These are phyloP conservation scores for Drosophila kohkoa DNA, from an alignment of 1,140 invertebrate species.

Conservation along the genomic window DNA sequence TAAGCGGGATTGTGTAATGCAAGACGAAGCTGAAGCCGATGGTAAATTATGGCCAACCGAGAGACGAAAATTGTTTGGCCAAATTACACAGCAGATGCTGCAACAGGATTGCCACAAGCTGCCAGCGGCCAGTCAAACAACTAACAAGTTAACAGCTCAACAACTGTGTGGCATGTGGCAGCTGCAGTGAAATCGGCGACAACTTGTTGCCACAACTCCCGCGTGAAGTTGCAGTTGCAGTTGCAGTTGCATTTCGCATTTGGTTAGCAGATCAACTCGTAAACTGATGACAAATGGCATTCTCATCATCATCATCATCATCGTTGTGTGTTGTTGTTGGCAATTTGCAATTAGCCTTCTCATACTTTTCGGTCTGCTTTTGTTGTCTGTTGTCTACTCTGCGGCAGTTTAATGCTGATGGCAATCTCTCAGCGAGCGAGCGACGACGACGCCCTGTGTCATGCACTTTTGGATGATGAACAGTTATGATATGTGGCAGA, in stretches of 20 bases:
- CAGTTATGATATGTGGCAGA: slow-evolving; percentile 76
- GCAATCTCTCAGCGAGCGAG: slow-evolving; percentile 28
- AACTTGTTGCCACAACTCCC: slow-evolving; percentile 28
- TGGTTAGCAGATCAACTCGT: slow-evolving; percentile 40
- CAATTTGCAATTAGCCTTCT: slow-evolving; percentile 38
- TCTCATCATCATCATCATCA: slow-evolving; percentile 21
- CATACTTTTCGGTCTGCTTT: neutral
- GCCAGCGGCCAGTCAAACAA: neutral
- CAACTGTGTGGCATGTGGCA: slow-evolving; percentile 42
- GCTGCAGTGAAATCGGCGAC: slow-evolving; percentile 42
- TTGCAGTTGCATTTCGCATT: slow-evolving; percentile 13
- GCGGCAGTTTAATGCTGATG: slow-evolving; percentile 33
- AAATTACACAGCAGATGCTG: slow-evolving; percentile 49
- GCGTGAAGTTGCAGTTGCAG: neutral
- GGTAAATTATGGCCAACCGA: slow-evolving; percentile 32
- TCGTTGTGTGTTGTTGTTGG: slow-evolving; percentile 3
- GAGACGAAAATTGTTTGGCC: slow-evolving; percentile 2
- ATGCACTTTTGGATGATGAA: slow-evolving; percentile 55
- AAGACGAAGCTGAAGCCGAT: slow-evolving; percentile 38
- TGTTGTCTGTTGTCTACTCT: slow-evolving; percentile 4
- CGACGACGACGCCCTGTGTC: slow-evolving; percentile 10
- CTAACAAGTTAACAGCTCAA: slow-evolving; percentile 14
- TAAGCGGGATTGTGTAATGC: slow-evolving; percentile 44
- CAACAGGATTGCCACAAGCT: slow-evolving; percentile 5
- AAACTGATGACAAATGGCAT: slow-evolving; percentile 50